Conservation (phyloP, 2,888 invertebrate species). For the Aphodius sticticus region DNA sequence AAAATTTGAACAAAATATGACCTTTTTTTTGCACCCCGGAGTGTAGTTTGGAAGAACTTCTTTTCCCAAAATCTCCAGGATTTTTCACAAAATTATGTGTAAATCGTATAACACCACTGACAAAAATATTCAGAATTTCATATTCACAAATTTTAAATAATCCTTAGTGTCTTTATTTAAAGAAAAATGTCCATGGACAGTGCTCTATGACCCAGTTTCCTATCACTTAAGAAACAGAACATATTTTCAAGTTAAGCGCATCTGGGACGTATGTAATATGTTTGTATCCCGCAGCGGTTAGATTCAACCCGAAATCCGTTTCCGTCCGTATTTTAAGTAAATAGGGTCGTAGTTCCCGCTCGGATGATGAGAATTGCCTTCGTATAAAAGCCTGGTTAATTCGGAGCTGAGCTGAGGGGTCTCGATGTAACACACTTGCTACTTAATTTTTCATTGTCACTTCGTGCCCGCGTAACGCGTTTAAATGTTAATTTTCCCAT, state of each 20-base stretch:
- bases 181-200: not conserved
- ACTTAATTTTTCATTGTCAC: constrained; percentile 4
- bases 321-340: not conserved
- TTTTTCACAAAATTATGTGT: too few species aligned
- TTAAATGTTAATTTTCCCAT: constrained; percentile 4
- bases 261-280: not conserved
- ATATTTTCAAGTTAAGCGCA: not conserved
- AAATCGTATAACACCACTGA: too few species aligned
- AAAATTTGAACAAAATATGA: too few species aligned
- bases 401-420: not conserved
- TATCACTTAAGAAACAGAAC: not conserved
- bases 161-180: not conserved
- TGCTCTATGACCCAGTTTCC: not conserved
- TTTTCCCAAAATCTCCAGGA: too few species aligned
- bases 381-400: not conserved
- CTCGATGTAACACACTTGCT: not conserved
- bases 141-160: too few species aligned
- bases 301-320: not conserved
- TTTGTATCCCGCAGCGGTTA: not conserved
- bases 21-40: too few species aligned
- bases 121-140: too few species aligned
- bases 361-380: not conserved
- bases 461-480: not conserved
- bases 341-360: not conserved
- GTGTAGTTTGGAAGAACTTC: too few species aligned